Percentiles rank a stretch among this genome's conserved stretches.
These are phyloP conservation scores for Platycnemis pennipes DNA, from an alignment of 2,888 invertebrate species.

Conservation along the genomic window DNA sequence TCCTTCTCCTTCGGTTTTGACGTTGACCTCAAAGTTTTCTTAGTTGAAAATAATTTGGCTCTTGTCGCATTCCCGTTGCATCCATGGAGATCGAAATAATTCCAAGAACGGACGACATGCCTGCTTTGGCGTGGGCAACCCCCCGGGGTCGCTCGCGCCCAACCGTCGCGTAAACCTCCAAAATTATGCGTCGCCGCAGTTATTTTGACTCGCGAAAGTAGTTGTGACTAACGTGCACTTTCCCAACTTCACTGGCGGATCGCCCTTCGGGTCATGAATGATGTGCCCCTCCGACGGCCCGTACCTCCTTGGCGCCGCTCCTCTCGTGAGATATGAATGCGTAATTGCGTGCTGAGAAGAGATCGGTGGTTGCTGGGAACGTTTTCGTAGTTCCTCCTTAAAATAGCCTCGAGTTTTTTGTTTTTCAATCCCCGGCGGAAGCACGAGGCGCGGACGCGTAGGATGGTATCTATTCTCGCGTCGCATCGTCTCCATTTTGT, in stretches of 20 bases:
- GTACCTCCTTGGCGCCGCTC: background rate
- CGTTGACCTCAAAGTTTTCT: background rate
- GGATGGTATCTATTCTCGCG: background rate
- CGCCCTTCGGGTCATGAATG: background rate
- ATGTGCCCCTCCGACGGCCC: background rate
- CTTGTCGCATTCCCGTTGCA: background rate
- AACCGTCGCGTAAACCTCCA: background rate
- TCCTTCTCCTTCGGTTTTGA: background rate
- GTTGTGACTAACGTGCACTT: slow-evolving; percentile 4
- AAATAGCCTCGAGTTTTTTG: background rate
- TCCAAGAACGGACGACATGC: background rate
- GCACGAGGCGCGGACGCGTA: background rate
- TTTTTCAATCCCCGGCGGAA: background rate
- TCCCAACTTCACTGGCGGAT: background rate
- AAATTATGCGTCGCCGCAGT: background rate
- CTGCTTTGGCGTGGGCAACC: background rate
- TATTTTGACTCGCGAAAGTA: slow-evolving; percentile 27
- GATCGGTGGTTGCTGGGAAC: background rate
- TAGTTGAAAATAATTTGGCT: background rate
- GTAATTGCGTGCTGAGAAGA: background rate
- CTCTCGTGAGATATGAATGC: background rate
- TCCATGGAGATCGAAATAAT: background rate
- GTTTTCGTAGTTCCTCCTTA: background rate
- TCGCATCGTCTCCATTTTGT: background rate
- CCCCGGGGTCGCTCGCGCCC: background rate